A percentile compares a stretch with the other conserved stretches of the same genome.
phyloP scores from a whole-genome alignment of 2,888 invertebrate species.

The Ophion slaviceki region DNA sequence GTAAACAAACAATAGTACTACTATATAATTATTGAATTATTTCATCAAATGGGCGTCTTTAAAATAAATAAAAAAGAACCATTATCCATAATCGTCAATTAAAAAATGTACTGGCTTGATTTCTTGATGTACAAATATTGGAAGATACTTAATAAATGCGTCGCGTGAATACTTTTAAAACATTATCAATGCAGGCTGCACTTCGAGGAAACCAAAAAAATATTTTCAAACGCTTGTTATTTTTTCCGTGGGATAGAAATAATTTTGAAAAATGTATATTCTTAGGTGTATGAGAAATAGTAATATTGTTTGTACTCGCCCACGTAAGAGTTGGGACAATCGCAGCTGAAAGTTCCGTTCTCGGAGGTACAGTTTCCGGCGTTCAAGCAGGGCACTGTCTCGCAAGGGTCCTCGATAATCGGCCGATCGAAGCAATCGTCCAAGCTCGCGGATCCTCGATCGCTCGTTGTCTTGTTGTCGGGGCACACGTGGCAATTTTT shows the following conservation, averaged over 20 bases:
- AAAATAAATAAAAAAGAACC: too few species aligned
- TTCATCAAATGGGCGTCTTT: neutral
- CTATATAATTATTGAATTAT: neutral
- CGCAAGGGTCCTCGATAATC: slow-evolving; percentile 84
- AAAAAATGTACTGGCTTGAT: too few species aligned
- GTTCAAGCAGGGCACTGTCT: slow-evolving; percentile 83
- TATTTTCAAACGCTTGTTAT: too few species aligned
- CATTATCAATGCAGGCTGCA: too few species aligned
- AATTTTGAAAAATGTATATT: too few species aligned
- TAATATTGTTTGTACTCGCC: slow-evolving; percentile 78
- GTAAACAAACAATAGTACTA: too few species aligned
- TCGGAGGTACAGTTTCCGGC: slow-evolving; percentile 82
- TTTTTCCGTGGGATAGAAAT: too few species aligned
- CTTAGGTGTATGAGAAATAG: too few species aligned
- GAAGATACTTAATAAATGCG: too few species aligned
- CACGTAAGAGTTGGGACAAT: slow-evolving; percentile 84
- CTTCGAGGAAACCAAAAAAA: too few species aligned
- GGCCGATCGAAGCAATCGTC: slow-evolving; percentile 84
- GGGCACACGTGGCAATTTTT: slow-evolving; percentile 86
- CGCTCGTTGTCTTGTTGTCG: slow-evolving; percentile 83
- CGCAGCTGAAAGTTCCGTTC: slow-evolving; percentile 82
- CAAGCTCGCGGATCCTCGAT: slow-evolving; percentile 81
- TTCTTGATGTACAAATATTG: neutral
- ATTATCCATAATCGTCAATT: too few species aligned
- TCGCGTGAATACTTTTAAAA: too few species aligned